Base-by-base conservation (phyloP, 2,888 invertebrate genomes). In the Dynastes hyllus region DNA sequence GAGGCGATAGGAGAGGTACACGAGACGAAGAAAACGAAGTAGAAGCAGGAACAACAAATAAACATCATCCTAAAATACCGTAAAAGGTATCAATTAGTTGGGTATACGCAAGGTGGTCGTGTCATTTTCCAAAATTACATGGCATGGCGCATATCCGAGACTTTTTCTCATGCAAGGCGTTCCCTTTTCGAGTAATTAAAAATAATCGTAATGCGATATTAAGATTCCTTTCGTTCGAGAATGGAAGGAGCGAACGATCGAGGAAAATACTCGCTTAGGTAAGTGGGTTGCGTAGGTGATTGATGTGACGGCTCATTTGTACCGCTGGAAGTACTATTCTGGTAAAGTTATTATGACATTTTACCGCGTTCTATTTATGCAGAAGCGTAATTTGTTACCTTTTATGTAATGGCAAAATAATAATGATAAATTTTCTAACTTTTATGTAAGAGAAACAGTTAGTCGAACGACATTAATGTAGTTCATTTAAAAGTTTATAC, bases 251-350 rank as follows among this genome's bases (percentile, higher is more conserved):
- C 22, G 8, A 22, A 9, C 22, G n/a, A 67, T 40, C 40, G 40
- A 67, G 66, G 66, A 67, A 67, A 45, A 50, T 67, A 40, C 6
- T 67, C 63, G 40, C 22, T 67, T 22, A 16, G 40, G 66, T 67
- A 67, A 67, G 66, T 67, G 66, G 66, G 66, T 67, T 67, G 66
- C 37, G 16, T 63, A 67, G 66, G 40, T 67, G 66, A 67, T 67
- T 40, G 66, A 40, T 67, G 66, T 40, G 22, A 67, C 8, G 40
- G 9, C 45, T 37, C 16, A 45, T 37, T 67, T 55, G 45, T 45
- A 55, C 16, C 8, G 55, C 22, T 55, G 16, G 55, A 55, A 45
- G 9, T 55, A 55, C 22, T 22, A 22, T 55, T 55, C 55, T 4
- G 2, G 22, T 1, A 55, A 8, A 55, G 55, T 55, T 55, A 55